phyloP scores from a whole-genome alignment of 2,797 vertebrate genomes.

The Anabas testudineus region DNA sequence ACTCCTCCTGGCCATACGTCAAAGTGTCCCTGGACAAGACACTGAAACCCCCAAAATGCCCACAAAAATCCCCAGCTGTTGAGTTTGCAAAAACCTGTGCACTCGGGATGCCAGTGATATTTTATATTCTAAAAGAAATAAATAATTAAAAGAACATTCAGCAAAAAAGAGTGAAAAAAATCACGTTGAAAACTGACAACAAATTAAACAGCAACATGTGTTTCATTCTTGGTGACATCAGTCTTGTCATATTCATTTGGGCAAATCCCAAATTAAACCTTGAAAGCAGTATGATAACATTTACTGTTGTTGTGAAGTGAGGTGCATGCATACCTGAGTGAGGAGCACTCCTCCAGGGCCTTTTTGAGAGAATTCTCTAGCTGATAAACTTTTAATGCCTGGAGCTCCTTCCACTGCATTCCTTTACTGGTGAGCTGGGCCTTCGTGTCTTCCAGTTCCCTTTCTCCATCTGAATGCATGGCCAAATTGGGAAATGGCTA shows the following conservation, averaged over 20 bases:
- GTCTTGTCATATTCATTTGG: neutral
- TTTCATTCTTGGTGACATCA: neutral
- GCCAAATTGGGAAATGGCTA: conserved; percentile 25
- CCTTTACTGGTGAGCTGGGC: conserved; percentile 82
- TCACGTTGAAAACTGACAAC: no score
- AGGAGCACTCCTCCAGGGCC: conserved; percentile 68
- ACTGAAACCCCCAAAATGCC: no score
- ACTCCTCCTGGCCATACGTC: no score
- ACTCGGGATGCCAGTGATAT: no score
- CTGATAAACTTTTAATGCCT: conserved; percentile 67
- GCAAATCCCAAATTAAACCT: neutral
- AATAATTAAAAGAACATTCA: no score
- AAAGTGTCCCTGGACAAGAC: no score
- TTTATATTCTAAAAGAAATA: no score
- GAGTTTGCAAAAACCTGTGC: no score
- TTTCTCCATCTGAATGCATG: conserved; percentile 32
- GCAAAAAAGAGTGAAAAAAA: no score
- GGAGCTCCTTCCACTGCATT: conserved; percentile 84
- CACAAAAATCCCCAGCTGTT: no score
- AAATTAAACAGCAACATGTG: neutral
- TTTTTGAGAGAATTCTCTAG: conserved; percentile 79
- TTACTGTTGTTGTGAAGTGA: conserved; percentile 1
- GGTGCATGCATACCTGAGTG: conserved; percentile 57
- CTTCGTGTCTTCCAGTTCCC: conserved; percentile 67
- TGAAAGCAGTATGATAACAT: neutral